Conservation (phyloP, 2,888 invertebrate species). For the Andrena flavipes region DNA sequence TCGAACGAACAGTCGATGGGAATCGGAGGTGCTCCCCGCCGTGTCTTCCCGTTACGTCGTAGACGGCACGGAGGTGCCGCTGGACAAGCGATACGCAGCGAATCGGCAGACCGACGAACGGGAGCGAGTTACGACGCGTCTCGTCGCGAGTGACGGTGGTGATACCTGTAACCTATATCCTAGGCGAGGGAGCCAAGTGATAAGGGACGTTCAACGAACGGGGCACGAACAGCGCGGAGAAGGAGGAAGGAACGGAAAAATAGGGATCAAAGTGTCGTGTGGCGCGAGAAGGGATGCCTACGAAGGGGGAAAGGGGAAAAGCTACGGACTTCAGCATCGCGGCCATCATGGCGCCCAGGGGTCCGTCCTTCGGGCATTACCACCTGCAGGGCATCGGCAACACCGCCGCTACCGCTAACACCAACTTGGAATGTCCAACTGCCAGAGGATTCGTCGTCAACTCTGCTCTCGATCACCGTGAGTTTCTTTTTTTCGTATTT, state of each 20-base stretch:
- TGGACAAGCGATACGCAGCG: neutral
- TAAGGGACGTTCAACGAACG: neutral
- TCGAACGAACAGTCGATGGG: constrained; percentile 14
- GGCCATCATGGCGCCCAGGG: constrained; percentile 88
- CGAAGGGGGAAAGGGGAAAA: constrained; percentile 84
- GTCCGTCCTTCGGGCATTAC: constrained; percentile 84
- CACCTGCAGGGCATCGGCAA: constrained; percentile 83
- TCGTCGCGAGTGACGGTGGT: constrained; percentile 55
- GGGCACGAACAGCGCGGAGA: neutral
- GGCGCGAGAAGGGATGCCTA: constrained; percentile 85
- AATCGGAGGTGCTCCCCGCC: constrained; percentile 21
- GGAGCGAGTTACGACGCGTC: constrained; percentile 6
- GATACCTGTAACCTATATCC: constrained; percentile 7
- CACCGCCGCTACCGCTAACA: constrained; percentile 77
- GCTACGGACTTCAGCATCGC: constrained; percentile 91
- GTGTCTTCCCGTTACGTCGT: constrained; percentile 2
- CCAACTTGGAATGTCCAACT: constrained; percentile 76
- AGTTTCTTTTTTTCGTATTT: constrained; percentile 61
- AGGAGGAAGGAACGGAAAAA: constrained; percentile 24
- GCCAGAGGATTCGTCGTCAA: constrained; percentile 80
- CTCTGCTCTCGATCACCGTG: constrained; percentile 79
- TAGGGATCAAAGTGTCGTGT: constrained; percentile 66
- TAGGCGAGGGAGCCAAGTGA: neutral
- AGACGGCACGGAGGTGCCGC: constrained; percentile 22
- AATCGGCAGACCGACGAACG: neutral